Evolutionary conservation across 2,113 vertebrate genomes (phyloP).

Genomic region (Xerus inauris): DNA sequence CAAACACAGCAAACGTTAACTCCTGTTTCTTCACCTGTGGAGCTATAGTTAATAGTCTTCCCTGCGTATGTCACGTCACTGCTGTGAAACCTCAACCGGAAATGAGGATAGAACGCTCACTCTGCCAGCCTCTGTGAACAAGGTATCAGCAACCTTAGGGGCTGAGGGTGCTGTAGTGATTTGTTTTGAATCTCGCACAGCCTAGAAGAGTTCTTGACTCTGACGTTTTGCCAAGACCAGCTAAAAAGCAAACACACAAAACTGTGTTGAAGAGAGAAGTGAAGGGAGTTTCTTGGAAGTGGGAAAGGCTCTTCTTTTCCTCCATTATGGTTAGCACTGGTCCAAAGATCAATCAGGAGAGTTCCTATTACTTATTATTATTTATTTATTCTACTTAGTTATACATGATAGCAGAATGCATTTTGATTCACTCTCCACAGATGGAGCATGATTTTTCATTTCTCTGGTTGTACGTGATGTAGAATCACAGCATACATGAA

Average conservation of each 20-base stretch:
- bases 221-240: neutral
- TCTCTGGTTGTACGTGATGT: too few relatives aligned
- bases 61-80: neutral
- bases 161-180: neutral
- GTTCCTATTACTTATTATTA: too few relatives aligned
- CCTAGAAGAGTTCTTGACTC: neutral
- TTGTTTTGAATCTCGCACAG: neutral
- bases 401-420: too few relatives aligned
- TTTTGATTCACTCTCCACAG: too few relatives aligned
- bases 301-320: neutral
- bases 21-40: neutral
- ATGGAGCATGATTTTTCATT: too few relatives aligned
- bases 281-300: neutral
- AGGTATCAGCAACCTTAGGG: neutral
- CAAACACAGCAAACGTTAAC: neutral
- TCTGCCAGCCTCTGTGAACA: neutral
- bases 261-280: neutral
- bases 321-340: neutral
- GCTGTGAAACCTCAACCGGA: neutral
- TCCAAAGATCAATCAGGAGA: neutral
- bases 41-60: neutral
- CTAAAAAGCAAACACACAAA: neutral
- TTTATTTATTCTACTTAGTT: too few relatives aligned
- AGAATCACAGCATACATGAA: too few relatives aligned
- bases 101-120: fast-evolving